A percentile compares a stretch with the other conserved stretches of the same genome.
Evolutionary conservation across 1,140 invertebrate genomes (phyloP).

Genomic region (Magallana ariakensis): DNA sequence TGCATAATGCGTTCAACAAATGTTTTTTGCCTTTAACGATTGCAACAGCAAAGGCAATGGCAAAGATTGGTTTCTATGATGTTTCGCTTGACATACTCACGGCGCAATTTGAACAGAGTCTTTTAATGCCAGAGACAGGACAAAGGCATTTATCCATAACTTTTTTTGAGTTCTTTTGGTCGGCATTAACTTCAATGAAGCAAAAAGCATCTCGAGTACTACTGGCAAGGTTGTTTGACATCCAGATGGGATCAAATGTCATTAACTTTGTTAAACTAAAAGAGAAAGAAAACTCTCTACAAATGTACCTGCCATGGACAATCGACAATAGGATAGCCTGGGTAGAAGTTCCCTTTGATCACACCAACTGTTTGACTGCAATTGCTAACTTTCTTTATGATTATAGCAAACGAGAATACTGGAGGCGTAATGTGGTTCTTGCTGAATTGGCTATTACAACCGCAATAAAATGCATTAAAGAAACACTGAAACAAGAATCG

Average conservation of each 20-base stretch:
- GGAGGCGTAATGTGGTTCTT: background rate
- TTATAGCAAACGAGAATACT: background rate
- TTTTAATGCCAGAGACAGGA: background rate
- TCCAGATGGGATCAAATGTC: background rate
- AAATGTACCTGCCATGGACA: background rate
- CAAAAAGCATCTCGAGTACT: background rate
- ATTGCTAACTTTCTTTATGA: background rate
- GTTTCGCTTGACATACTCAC: background rate
- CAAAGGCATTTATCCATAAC: background rate
- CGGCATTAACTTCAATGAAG: background rate
- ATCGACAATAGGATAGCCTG: background rate
- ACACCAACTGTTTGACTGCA: background rate
- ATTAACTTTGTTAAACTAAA: background rate
- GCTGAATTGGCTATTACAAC: background rate
- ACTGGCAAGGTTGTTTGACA: background rate
- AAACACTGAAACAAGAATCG: background rate
- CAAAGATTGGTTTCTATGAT: background rate
- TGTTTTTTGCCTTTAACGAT: background rate
- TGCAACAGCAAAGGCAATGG: background rate
- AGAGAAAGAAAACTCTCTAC: background rate
- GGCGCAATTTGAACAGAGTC: background rate
- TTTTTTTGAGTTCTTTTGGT: background rate
- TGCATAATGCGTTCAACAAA: background rate
- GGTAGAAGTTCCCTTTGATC: background rate
- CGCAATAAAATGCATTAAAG: background rate